Base-by-base conservation (phyloP, 2,888 invertebrate genomes). In the Agrilus biguttatus region DNA sequence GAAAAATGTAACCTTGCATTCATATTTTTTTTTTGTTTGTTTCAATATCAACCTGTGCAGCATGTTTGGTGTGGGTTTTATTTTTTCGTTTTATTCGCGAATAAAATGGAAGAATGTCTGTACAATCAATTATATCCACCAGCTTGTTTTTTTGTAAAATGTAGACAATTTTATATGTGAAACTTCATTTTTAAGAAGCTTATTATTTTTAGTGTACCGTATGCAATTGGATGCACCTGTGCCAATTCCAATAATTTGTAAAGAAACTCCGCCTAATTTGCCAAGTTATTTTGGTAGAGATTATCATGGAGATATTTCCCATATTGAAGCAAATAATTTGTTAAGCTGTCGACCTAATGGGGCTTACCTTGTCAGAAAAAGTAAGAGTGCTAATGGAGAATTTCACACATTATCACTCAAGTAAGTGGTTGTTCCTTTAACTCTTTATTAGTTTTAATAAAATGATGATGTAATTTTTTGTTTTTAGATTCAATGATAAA, bases 281-380 rank as follows among this genome's bases (percentile, higher is more conserved):
- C 79, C 79, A 0, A 68, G 69, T 50, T 78, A 74, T 52, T 79
- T 81, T 53, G 86, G 87, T 1, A 70, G 74, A 54, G 88, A 87
- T 70, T 93, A 83, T 61, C 91, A 93, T 65, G 92, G 92, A n/a
- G 63, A 78, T 19, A 78, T 92, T 64, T 78, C 83, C 3, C 80
- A 90, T 52, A 75, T 79, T 47, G 81, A 85, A 58, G 85, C 89
- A 0, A 79, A 80, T 42, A 65, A 74, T 49, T 61, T 88, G 40
- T 68, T 93, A 40, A 69, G 70, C 47, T 67, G 68, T 28, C 71
- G 74, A 48, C 66, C 69, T 2, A 87, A 91, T 61, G 92, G 93
- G 12, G 80, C 85, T 37, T 93, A 85, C 70, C 69, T 93, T 50
- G 82, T 93, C 37, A 71, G 93, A 45, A 83, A 82, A 61, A 90